Evolutionary conservation across 2,888 invertebrate genomes (phyloP).

Genomic region (Gandaritis pyraliata): DNA sequence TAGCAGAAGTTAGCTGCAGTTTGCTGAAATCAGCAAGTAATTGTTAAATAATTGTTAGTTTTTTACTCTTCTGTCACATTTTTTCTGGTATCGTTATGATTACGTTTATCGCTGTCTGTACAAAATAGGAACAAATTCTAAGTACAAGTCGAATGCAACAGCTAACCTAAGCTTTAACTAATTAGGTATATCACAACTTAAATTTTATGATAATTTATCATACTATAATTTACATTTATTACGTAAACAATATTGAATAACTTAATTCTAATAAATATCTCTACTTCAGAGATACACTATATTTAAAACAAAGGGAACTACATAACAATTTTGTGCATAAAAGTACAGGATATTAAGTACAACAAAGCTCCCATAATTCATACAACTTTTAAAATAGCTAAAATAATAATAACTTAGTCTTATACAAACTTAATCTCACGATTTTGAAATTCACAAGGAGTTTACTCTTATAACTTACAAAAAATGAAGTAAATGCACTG

Average conservation of each 20-base stretch:
- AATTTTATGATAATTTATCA: conserved; percentile 66
- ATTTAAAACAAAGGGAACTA: conserved; percentile 26
- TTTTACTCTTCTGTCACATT: too few species aligned
- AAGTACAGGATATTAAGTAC: conserved; percentile 2
- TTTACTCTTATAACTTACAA: conserved; percentile 22
- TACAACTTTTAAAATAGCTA: conserved; percentile 12
- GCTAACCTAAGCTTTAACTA: conserved; percentile 8
- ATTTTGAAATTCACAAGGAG: background rate
- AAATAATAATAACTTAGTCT: conserved; percentile 28
- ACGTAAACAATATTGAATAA: conserved; percentile 46
- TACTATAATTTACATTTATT: conserved; percentile 57
- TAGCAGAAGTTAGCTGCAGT: too few species aligned
- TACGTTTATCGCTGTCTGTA: conserved; percentile 1
- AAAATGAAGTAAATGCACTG: conserved; percentile 59
- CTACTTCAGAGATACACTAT: too few species aligned
- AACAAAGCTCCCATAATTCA: conserved; percentile 16
- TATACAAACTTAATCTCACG: conserved; percentile 30
- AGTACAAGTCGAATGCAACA: conserved; percentile 15
- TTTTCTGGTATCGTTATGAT: too few species aligned
- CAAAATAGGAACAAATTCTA: conserved; percentile 30
- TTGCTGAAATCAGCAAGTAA: too few species aligned
- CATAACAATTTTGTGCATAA: background rate
- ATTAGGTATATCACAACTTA: conserved; percentile 38
- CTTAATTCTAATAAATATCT: conserved; percentile 41
- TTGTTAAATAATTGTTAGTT: too few species aligned